phyloP scores from a whole-genome alignment of 2,113 vertebrate species.

The Tupaia chinensis region DNA sequence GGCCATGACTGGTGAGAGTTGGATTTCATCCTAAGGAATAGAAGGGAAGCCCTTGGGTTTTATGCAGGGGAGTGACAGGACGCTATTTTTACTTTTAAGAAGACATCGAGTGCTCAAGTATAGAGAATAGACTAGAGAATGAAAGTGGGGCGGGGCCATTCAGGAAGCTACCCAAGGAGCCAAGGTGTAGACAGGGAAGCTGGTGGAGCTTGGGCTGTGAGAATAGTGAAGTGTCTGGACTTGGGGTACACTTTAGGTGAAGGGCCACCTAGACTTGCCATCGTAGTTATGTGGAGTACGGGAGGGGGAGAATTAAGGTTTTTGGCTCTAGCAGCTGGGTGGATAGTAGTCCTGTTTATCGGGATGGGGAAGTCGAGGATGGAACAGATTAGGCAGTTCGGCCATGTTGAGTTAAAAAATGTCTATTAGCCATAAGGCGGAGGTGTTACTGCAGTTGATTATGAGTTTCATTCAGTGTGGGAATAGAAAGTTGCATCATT shows the following conservation, averaged over 20 bases:
- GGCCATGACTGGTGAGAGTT: not conserved
- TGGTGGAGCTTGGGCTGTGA: not conserved
- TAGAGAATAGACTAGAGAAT: not conserved
- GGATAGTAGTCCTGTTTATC: not conserved
- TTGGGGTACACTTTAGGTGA: not conserved
- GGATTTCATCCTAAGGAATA: constrained; percentile 9
- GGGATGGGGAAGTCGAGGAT: not conserved
- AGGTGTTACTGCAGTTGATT: not conserved
- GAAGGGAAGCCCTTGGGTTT: not conserved
- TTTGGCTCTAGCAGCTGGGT: not conserved
- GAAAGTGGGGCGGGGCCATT: not conserved
- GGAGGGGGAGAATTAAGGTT: not conserved
- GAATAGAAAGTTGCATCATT: not conserved
- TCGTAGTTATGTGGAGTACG: not conserved
- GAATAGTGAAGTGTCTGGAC: not conserved
- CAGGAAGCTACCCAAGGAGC: not conserved
- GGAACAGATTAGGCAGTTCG: not conserved
- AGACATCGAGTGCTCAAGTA: not conserved
- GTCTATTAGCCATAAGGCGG: not conserved
- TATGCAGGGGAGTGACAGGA: not conserved
- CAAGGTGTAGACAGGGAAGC: not conserved
- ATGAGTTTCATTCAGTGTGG: not conserved
- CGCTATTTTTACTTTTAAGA: not conserved
- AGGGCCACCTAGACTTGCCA: not conserved
- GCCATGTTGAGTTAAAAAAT: not conserved